Evolutionary conservation across 2,797 vertebrate genomes (phyloP).

Genomic region (Paramormyrops hopkinsi): DNA sequence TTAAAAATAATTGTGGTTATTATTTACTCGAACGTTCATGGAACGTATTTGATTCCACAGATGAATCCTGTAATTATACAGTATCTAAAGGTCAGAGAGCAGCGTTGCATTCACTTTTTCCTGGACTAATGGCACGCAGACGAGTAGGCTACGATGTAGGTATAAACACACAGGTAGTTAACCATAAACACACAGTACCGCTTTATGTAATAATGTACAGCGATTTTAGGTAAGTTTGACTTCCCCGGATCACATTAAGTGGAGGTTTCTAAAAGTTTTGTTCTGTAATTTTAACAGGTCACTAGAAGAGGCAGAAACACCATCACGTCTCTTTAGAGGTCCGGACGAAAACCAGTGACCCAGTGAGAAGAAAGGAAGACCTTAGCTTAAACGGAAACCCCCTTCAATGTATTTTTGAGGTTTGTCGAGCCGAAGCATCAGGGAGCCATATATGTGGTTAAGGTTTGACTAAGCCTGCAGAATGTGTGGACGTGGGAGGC

Average conservation of each 20-base stretch:
- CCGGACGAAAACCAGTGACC: neutral
- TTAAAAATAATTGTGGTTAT: neutral
- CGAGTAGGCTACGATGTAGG: neutral
- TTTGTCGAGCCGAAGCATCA: slow-evolving; percentile 17
- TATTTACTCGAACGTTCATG: neutral
- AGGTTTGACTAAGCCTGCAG: slow-evolving; percentile 27
- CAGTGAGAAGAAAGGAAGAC: slow-evolving; percentile 11
- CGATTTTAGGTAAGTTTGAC: neutral
- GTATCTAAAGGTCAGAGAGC: neutral
- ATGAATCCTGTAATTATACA: neutral
- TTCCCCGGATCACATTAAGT: neutral
- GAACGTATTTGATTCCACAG: neutral
- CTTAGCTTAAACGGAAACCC: slow-evolving; percentile 26
- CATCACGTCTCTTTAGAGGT: neutral
- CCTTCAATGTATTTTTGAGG: slow-evolving; percentile 25
- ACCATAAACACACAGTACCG: neutral
- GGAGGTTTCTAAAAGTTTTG: neutral
- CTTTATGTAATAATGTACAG: neutral
- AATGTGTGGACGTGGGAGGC: slow-evolving; percentile 22
- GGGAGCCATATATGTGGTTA: slow-evolving; percentile 15
- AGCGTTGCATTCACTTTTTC: neutral
- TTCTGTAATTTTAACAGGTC: neutral
- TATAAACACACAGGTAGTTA: neutral
- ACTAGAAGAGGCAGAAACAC: neutral
- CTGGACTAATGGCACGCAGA: neutral